A percentile compares a stretch with the other conserved stretches of the same genome.
These are phyloP conservation scores for Linnaemya tessellans DNA, from an alignment of 2,888 invertebrate genomes.

Conservation along the genomic window DNA sequence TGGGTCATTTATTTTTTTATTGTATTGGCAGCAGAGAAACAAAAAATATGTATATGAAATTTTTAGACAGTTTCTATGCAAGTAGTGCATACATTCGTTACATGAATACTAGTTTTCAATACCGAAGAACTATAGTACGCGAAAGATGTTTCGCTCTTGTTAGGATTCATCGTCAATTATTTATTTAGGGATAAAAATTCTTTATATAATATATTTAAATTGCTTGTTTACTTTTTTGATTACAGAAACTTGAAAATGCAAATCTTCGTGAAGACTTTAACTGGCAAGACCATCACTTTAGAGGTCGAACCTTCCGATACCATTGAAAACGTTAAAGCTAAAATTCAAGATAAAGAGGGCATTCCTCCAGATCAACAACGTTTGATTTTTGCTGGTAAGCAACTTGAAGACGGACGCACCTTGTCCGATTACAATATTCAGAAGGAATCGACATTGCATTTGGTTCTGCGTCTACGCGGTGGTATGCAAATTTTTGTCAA, in stretches of 20 bases:
- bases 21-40: too few species aligned
- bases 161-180: too few species aligned
- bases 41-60: too few species aligned
- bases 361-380: conserved; percentile 81
- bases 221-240: conserved; percentile 2
- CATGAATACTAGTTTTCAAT: too few species aligned
- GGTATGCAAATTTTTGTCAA: conserved; percentile 74
- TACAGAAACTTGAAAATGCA: conserved; percentile 75
- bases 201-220: too few species aligned
- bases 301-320: conserved; percentile 77
- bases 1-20: neutral
- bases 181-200: too few species aligned
- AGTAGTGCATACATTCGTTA: too few species aligned
- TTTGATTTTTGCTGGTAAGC: conserved; percentile 80
- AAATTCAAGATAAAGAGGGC: conserved; percentile 80
- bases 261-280: conserved; percentile 79
- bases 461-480: conserved; percentile 73
- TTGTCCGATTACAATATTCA: conserved; percentile 75
- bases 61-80: too few species aligned
- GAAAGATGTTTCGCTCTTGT: too few species aligned
- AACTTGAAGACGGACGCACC: conserved; percentile 79
- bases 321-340: conserved; percentile 77
- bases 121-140: too few species aligned
- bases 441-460: conserved; percentile 74
- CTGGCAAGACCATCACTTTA: conserved; percentile 79